Evolutionary conservation across 2,888 invertebrate genomes (phyloP), one percentile per base, ranked within the genome.

Genomic region (Acholoe squamosa): DNA sequence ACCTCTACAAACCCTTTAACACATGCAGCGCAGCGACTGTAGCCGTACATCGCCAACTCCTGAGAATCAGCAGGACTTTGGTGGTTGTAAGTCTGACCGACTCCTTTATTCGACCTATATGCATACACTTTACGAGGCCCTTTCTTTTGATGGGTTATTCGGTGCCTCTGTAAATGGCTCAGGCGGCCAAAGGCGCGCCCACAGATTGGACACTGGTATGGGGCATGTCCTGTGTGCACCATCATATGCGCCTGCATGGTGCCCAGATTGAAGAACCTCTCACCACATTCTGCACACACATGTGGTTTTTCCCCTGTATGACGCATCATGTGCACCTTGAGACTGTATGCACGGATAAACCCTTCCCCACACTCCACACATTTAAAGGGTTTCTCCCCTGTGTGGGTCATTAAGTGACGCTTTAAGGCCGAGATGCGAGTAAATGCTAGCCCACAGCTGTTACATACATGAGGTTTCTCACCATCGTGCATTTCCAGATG

Each of bases 361-460:
- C 28, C 28, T 31, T 77, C 34, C 19, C 28, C 77, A 77, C 77
- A 77, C 19, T 77, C 16, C 19, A 19, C 31, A n/a, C 77, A 77
- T n/a, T 5, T 7, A 19, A 10, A 77, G 5, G 77, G 77, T 28
- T 28, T 33, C 19, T 77, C 77, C 28, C 56, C 56, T 22, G 25
- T 54, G 31, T 88, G 88, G 7, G 25, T 56, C 10, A 25, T 43
- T n/a, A 88, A n/a, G 56, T 88, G 88, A 14, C 25, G n/a, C 14
- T 25, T n/a, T 12, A 88, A 31, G 0, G 52, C 56, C 28, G 25
- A n/a, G 14, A 0, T 12, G 1, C 10, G 14, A 7, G 52, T 56
- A 12, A 88, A 88, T 5, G 0, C 25, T 52, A 54, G 16, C 12
- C 56, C 56, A 88, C 88, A 93, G 77, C 93, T 93, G 5, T 25